Evolutionary conservation across 2,888 invertebrate species (phyloP).

Genomic region (Itoplectis maculator): DNA sequence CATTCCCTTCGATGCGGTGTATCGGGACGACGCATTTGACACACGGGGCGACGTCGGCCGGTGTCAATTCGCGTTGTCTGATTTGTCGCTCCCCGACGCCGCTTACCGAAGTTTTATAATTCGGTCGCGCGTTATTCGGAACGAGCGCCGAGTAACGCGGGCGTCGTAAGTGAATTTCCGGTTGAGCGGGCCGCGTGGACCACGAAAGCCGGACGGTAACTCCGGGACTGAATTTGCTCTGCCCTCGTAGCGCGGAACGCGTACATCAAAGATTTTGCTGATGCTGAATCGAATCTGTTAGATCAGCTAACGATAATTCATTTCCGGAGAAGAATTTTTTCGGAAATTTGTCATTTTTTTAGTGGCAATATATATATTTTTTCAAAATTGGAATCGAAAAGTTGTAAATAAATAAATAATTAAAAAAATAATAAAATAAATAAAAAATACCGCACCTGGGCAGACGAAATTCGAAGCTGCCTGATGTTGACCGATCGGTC

Average conservation of each 20-base stretch:
- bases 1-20: slow-evolving; percentile 31
- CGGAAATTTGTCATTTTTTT: too few species aligned
- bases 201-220: neutral
- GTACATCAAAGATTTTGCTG: too few species aligned
- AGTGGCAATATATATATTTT: too few species aligned
- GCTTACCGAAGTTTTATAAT: neutral
- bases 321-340: too few species aligned
- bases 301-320: neutral
- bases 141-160: neutral
- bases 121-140: too few species aligned
- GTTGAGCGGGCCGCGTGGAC: slow-evolving; percentile 1
- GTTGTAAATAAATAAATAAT: too few species aligned
- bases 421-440: too few species aligned
- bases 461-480: too few species aligned
- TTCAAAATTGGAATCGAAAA: too few species aligned
- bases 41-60: neutral
- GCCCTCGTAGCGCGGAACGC: neutral
- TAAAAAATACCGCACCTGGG: too few species aligned
- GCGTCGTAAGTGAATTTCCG: slow-evolving; percentile 38
- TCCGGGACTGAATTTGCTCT: neutral
- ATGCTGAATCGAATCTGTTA: neutral
- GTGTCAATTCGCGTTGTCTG: neutral
- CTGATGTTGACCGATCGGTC: too few species aligned
- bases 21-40: slow-evolving; percentile 22
- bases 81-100: neutral